A percentile compares a stretch with the other conserved stretches of the same genome.
Conservation (phyloP, 2,888 invertebrate species). For the Automeris io region DNA sequence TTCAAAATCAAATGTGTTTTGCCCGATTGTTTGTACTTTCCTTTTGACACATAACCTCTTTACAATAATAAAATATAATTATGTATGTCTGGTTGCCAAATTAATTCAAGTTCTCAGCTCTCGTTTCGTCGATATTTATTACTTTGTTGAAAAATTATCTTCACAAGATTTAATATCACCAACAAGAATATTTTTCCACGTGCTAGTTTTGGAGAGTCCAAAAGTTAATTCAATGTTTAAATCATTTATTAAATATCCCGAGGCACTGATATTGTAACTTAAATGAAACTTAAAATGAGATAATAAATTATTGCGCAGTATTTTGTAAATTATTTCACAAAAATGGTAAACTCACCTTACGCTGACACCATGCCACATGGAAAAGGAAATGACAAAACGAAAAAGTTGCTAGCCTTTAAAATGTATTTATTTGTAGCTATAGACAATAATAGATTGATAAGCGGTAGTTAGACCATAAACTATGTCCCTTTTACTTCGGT, state of each 20-base stretch:
- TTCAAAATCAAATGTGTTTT: constrained; percentile 36
- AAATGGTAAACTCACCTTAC: constrained; percentile 60
- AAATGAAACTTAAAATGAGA: constrained; percentile 9
- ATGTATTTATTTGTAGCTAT: too few species aligned
- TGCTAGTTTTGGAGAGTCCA: constrained; percentile 14
- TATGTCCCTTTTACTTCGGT: background rate
- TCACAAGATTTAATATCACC: background rate
- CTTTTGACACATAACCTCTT: constrained; percentile 36
- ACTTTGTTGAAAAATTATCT: background rate
- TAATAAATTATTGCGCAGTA: constrained; percentile 22
- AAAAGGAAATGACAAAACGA: constrained; percentile 52
- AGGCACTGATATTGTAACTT: background rate
- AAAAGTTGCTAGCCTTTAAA: too few species aligned
- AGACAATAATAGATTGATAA: too few species aligned
- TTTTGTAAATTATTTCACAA: constrained; percentile 33
- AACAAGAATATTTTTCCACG: constrained; percentile 14
- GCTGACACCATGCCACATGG: constrained; percentile 74
- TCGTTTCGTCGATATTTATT: too few species aligned
- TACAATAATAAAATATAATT: background rate
- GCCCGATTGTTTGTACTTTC: constrained; percentile 8
- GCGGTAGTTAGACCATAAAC: background rate
- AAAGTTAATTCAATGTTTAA: constrained; percentile 1
- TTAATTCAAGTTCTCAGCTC: too few species aligned
- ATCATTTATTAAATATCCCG: background rate
- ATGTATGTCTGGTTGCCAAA: background rate